Base-by-base conservation (phyloP, 1,140 invertebrate genomes). In the Epicauta chinensis region DNA sequence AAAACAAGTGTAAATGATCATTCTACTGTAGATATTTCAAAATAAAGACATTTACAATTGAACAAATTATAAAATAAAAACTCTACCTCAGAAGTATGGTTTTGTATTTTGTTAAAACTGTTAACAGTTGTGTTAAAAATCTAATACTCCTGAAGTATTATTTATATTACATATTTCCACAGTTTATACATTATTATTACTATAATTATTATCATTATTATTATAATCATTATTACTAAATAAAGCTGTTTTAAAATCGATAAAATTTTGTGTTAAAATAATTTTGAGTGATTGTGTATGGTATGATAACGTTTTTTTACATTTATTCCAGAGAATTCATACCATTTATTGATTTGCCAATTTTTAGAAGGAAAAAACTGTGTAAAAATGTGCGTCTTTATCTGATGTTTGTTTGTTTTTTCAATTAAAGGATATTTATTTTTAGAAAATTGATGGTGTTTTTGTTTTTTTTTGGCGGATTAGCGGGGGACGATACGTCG, bases 401-500 rank as follows among this genome's bases (percentile, higher is more conserved):
- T 17, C 34, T 16, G 36, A 10, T 37, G 16, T 37, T 39, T 31
- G 39, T 39, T 40, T 13, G 46, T 36, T 15, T 49, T 38, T 49
- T 36, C 16, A 41, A 43, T 41, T 51, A 51, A 39, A 51, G 41
- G 37, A 23, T 47, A 23, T 47, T 53, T 46, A 9, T 11, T 14
- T 11, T 32, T 14, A 46, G 14, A 31, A n/a, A n/a, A n/a, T n/a
- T 32, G 15, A 13, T 13, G 31, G 13, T 40, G 9, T 44, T 29
- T 16, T 50, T 38, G n/a, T 14, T 50, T 16, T 54, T 16, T 36
- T 30, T n/a, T 41, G 39, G 40, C 39, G 46, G 39, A 48, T 16
- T 42, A 38, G 9, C 9, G 11, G 16, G 17, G 55, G 55, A 58
- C 59, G 61, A 63, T 57, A 23, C 23, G 61, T 54, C 62, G 58